Evolutionary conservation across 1,140 invertebrate genomes (phyloP), one percentile per base, ranked within the genome.

Genomic region (Phocides pigmalion): DNA sequence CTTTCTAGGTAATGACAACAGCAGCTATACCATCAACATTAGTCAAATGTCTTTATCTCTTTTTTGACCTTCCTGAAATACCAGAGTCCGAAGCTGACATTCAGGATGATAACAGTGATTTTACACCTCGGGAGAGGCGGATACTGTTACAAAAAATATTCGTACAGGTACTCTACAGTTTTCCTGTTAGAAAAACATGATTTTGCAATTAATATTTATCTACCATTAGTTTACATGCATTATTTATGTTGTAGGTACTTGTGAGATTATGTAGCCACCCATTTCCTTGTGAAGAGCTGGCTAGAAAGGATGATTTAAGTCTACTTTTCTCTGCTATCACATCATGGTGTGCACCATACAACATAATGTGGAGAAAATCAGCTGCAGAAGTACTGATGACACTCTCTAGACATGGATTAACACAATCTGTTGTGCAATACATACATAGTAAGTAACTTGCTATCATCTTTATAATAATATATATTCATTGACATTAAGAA

Each of bases 1-100:
- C 15, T 63, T 77, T 82, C 0, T 81, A 98, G 95, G 96, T 98
- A 32, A 98, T 99, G 97, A 98, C 98, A 56, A 96, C 97, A 47
- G 97, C 97, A 46, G 96, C 97, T 15, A 95, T 99, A 67, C 98
- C 99, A 32, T 99, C 98, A 62, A 99, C 99, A 22, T 93, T 99
- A 77, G 98, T 99, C 3, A 99, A 99, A 93, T 99, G 98, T 93
- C 93, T 99, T 25, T 99, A 99, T 89, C 92, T 99, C 63, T 99
- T 99, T 91, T 99, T 99, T 92, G 99, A 99, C 93, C 93, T 99
- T 44, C 98, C 98, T 37, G 95, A 96, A 91, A 95, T 97, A 91
- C 97, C 97, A 54, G 95, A 97, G 78, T 94, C 95, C 28, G 95
- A 96, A 79, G 94, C 95, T 35, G 94, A 97, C 81, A 90, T 94